Percentiles rank a stretch among this genome's conserved stretches.
These are phyloP conservation scores for Nerophis ophidion DNA, from an alignment of 2,113 vertebrate genomes.

Conservation along the genomic window DNA sequence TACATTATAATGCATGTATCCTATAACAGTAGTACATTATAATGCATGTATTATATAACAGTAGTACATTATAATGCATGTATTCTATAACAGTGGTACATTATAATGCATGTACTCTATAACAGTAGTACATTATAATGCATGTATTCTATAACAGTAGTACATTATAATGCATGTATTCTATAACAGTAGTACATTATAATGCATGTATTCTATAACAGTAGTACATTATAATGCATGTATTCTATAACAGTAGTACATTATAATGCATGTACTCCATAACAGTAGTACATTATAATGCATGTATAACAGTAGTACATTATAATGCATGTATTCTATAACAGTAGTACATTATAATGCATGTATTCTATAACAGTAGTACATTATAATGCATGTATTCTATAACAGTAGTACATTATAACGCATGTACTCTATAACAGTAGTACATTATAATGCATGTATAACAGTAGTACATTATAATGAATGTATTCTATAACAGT, in stretches of 20 bases:
- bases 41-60: background rate
- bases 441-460: too few relatives aligned
- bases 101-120: background rate
- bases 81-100: background rate
- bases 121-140: background rate
- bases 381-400: background rate
- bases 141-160: background rate
- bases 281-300: too few relatives aligned
- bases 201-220: background rate
- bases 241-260: background rate
- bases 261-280: background rate
- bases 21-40: background rate
- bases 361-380: background rate
- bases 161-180: background rate
- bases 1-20: background rate
- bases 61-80: background rate
- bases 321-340: background rate
- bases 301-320: too few relatives aligned
- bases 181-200: background rate
- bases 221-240: background rate
- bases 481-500: background rate
- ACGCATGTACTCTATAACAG: background rate
- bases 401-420: background rate
- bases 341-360: background rate
- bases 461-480: too few relatives aligned